Evolutionary conservation across 1,140 invertebrate genomes (phyloP).

Genomic region (Polyergus mexicanus): DNA sequence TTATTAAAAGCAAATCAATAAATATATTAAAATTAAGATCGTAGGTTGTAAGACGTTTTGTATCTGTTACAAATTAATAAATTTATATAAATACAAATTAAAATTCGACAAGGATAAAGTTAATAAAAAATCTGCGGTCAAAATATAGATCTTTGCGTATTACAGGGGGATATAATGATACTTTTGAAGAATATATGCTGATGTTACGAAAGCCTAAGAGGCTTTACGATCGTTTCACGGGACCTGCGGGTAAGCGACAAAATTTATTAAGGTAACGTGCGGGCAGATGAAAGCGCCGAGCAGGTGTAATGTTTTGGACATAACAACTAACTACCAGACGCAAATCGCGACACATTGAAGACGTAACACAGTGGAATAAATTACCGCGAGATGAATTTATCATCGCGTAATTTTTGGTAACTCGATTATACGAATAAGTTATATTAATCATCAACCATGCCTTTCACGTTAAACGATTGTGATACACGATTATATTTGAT

Average conservation of each 20-base stretch:
- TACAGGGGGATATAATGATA: slow-evolving; percentile 10
- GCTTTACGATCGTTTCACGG: slow-evolving; percentile 42
- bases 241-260: slow-evolving; percentile 67
- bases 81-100: neutral
- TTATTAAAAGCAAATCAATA: neutral
- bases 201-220: slow-evolving; percentile 47
- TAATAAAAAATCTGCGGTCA: neutral
- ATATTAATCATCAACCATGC: neutral
- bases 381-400: slow-evolving; percentile 45
- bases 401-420: slow-evolving; percentile 46
- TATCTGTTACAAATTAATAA: slow-evolving; percentile 1
- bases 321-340: slow-evolving; percentile 61
- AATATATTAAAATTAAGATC: neutral
- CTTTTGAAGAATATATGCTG: slow-evolving; percentile 37
- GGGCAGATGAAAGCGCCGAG: slow-evolving; percentile 33
- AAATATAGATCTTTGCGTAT: slow-evolving; percentile 32
- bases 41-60: no score
- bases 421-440: neutral
- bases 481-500: neutral
- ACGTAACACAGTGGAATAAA: slow-evolving; percentile 32
- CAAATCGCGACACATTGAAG: slow-evolving; percentile 66
- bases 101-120: neutral
- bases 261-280: slow-evolving; percentile 75
- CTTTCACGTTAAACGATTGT: neutral
- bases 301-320: slow-evolving; percentile 65